These are phyloP conservation scores for Pomacea maculata DNA, from an alignment of 1,140 invertebrate genomes.

Conservation along the genomic window DNA sequence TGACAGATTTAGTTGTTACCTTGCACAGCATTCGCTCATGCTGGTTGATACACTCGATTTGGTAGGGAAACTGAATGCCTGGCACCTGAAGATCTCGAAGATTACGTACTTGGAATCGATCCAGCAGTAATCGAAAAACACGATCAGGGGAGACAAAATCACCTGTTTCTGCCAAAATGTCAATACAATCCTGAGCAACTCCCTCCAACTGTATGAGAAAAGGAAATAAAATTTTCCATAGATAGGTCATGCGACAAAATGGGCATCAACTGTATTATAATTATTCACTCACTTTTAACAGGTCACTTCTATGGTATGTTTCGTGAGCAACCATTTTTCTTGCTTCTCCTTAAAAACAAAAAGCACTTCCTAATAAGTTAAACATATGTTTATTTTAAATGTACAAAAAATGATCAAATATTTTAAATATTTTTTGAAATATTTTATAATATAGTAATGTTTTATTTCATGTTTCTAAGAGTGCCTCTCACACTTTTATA, in stretches of 20 bases:
- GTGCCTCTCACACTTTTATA: too few relatives aligned
- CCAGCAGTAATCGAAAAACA: slow-evolving; percentile 44
- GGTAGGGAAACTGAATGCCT: neutral
- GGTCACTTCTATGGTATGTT: neutral
- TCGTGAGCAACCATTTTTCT: neutral
- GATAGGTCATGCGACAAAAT: neutral
- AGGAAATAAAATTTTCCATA: neutral
- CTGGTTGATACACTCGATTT: slow-evolving; percentile 13
- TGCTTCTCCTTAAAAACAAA: neutral
- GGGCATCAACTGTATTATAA: neutral
- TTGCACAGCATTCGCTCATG: neutral
- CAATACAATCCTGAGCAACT: slow-evolving; percentile 51
- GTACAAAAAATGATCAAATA: neutral
- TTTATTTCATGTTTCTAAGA: too few relatives aligned
- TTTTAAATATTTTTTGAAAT: too few relatives aligned
- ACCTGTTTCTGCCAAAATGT: slow-evolving; percentile 47
- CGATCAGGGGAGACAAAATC: slow-evolving; percentile 46
- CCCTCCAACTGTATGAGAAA: slow-evolving; percentile 32
- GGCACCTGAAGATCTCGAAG: slow-evolving; percentile 31
- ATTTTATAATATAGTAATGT: too few relatives aligned
- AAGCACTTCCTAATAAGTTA: neutral
- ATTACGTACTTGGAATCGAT: slow-evolving; percentile 33
- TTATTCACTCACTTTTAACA: neutral
- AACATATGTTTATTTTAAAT: neutral
- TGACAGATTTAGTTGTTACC: neutral